Base-by-base conservation (phyloP, 2,797 vertebrate species). In the Eurystomus glaucurus region DNA sequence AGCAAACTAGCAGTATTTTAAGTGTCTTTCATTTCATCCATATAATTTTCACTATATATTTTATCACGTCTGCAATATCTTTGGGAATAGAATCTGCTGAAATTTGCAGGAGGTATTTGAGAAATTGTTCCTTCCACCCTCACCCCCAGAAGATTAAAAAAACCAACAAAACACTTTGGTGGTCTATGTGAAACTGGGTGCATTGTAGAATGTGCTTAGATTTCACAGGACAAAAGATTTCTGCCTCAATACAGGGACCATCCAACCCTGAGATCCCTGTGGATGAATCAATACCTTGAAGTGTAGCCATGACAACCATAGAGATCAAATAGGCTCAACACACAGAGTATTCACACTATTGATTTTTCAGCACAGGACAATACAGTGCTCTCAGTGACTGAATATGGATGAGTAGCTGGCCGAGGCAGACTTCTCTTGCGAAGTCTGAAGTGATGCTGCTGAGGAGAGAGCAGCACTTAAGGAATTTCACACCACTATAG, bases 221-320 rank as follows among this genome's bases (percentile, higher is more conserved):
- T 96, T 96, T 94, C 91, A 69, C 66, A 88, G 79, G 90, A 97
- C 93, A 96, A 94, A 98, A 93, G 93, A 88, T 52, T 91, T 87
- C 77, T 92, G 69, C 88, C 74, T 97, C 93, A 90, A 66, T 91
- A 87, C 70, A 91, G 90, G 51, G 79, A 96, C 71, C 81, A 88
- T 97, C 96, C 82, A 92, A 92, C 85, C 92, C 89, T 77, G 86
- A 95, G 88, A 94, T 97, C 93, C 94, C 95, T 88, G 79, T 66
- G 87, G 89, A 94, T 87, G 93, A 97, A 97, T 98, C 95, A 61
- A 98, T 97, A 96, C 87, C 88, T 97, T 93, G 80, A 94, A 33
- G 23, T 65, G 95, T 98, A 88, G 84, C 93, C 98, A 98, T 98
- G 97, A 97, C 98, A 98, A 98, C 98, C 74, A 75, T 15, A 91